A percentile compares a stretch with the other conserved stretches of the same genome.
phyloP scores from a whole-genome alignment of 2,113 vertebrate species.

The Camelus bactrianus region DNA sequence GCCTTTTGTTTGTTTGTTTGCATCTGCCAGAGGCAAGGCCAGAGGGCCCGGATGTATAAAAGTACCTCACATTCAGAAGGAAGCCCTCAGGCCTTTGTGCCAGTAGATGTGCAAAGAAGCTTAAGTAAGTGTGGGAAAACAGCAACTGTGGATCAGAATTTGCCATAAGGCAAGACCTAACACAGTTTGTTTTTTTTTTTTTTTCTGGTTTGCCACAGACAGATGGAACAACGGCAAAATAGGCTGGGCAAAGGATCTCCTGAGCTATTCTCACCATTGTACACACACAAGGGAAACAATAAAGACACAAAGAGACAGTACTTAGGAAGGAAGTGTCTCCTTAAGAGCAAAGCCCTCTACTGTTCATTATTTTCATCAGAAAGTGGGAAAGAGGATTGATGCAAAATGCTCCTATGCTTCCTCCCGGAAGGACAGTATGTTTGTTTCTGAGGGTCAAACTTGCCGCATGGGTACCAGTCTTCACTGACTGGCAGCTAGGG shows the following conservation, averaged over 20 bases:
- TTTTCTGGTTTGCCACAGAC: conserved; percentile 89
- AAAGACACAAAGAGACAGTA: conserved; percentile 81
- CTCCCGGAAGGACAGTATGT: not conserved
- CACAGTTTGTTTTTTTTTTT: conserved; percentile 82
- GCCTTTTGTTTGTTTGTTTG: conserved; percentile 85
- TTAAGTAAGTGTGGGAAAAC: conserved; percentile 91
- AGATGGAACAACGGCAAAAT: conserved; percentile 90
- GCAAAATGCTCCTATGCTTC: conserved; percentile 32
- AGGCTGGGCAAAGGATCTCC: conserved; percentile 85
- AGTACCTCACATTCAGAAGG: conserved; percentile 81
- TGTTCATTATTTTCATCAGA: conserved; percentile 75
- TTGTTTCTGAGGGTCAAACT: conserved; percentile 66
- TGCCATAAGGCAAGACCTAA: conserved; percentile 91
- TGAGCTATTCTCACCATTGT: conserved; percentile 83
- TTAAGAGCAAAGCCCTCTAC: conserved; percentile 74
- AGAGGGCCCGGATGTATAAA: conserved; percentile 78
- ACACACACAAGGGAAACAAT: conserved; percentile 80
- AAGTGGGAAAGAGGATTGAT: conserved; percentile 30
- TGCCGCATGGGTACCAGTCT: not conserved
- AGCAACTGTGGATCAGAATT: conserved; percentile 89
- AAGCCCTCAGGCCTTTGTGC: conserved; percentile 84
- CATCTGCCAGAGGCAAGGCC: conserved; percentile 86
- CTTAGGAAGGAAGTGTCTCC: conserved; percentile 82
- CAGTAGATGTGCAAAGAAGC: conserved; percentile 86
- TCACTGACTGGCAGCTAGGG: not conserved